These are phyloP conservation scores for Crocallis elinguaria DNA, from an alignment of 2,888 invertebrate species.

Conservation along the genomic window DNA sequence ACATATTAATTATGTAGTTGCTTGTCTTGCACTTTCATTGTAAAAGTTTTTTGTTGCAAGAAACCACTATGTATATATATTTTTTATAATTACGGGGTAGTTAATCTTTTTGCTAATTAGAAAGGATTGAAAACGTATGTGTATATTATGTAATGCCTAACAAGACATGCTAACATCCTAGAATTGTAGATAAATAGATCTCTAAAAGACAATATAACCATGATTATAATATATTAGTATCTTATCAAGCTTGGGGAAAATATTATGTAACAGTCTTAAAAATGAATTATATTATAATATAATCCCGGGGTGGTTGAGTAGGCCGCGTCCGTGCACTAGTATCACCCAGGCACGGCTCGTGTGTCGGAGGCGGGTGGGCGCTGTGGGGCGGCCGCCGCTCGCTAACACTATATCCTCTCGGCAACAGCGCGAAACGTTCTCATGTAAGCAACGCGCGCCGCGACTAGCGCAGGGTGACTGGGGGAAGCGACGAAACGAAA, in stretches of 20 bases:
- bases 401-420: conserved; percentile 51
- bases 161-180: background rate
- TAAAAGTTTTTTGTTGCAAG: background rate
- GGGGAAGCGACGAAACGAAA: conserved; percentile 16
- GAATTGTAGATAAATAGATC: background rate
- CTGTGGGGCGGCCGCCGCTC: conserved; percentile 44
- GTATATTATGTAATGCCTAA: background rate
- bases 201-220: background rate
- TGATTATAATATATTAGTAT: background rate
- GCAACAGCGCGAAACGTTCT: conserved; percentile 79
- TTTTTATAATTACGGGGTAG: background rate
- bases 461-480: conserved; percentile 35
- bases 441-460: conserved; percentile 53
- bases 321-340: conserved; percentile 43
- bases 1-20: conserved; percentile 24
- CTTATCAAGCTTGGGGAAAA: background rate
- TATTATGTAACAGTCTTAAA: background rate
- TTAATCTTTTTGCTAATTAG: background rate
- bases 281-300: no score
- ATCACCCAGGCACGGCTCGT: conserved; percentile 32
- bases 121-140: background rate
- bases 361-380: conserved; percentile 29
- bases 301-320: no score
- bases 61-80: background rate
- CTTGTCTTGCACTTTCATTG: conserved; percentile 22